These are phyloP conservation scores for Drosophila sp. DNA, from an alignment of 1,140 invertebrate species.

Conservation along the genomic window DNA sequence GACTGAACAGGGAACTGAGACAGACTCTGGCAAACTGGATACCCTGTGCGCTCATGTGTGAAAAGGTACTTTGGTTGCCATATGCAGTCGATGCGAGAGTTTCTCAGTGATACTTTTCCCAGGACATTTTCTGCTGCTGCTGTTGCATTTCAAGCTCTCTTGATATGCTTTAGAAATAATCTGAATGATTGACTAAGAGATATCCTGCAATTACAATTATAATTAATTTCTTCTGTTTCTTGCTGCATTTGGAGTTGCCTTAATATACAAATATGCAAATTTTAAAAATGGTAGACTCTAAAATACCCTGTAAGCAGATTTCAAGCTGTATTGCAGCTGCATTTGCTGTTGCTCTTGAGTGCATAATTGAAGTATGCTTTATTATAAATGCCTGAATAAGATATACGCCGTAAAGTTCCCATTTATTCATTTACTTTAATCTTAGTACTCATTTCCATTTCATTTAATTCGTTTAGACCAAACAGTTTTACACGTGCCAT, in stretches of 20 bases:
- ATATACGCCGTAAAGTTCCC: not conserved
- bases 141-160: slow-evolving; percentile 51
- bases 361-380: too few relatives aligned
- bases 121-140: slow-evolving; percentile 30
- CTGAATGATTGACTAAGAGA: slow-evolving; percentile 1
- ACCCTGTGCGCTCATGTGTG: slow-evolving; percentile 75
- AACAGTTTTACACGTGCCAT: slow-evolving; percentile 68
- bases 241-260: too few relatives aligned
- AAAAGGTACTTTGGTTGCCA: slow-evolving; percentile 76
- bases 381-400: too few relatives aligned
- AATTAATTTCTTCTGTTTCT: too few relatives aligned
- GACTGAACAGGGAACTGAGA: not conserved
- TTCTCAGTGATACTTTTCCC: too few relatives aligned
- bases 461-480: slow-evolving; percentile 73
- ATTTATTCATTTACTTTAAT: slow-evolving; percentile 19
- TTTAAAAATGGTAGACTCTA: too few relatives aligned
- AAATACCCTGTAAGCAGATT: too few relatives aligned
- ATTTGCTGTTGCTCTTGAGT: too few relatives aligned
- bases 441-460: slow-evolving; percentile 66
- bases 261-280: too few relatives aligned
- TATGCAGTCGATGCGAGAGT: slow-evolving; percentile 19
- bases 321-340: too few relatives aligned
- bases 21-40: slow-evolving; percentile 8
- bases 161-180: slow-evolving; percentile 22
- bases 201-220: slow-evolving; percentile 4